Conservation (phyloP, 2,113 vertebrate genomes). For the Erythrolamprus reginae region DNA sequence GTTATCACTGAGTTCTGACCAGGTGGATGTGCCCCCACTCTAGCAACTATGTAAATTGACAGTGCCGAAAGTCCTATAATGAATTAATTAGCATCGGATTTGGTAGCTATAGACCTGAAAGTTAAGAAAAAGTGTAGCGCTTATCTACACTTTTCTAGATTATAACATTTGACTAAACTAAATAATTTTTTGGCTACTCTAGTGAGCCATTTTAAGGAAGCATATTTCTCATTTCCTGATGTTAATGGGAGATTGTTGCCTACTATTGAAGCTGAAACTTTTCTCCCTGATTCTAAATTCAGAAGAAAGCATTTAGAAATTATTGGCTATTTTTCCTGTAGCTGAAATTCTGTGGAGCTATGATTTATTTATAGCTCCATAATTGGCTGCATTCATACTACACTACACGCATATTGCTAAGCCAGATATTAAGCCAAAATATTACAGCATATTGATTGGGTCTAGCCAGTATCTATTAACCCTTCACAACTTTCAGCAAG, state of each 20-base stretch:
- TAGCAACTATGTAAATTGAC: not conserved
- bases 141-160: not conserved
- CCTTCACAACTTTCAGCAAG: not conserved
- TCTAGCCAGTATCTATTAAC: not conserved
- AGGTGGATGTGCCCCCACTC: not conserved
- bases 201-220: not conserved
- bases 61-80: not conserved
- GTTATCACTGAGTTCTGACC: not conserved
- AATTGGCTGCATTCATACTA: not conserved
- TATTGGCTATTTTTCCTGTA: not conserved
- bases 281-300: not conserved
- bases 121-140: not conserved
- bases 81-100: not conserved
- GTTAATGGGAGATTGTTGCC: not conserved
- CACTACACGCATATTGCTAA: not conserved
- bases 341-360: not conserved
- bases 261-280: not conserved
- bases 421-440: not conserved
- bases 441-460: not conserved
- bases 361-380: not conserved
- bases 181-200: not conserved
- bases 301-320: not conserved
- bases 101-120: not conserved
- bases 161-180: not conserved
- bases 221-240: not conserved